A percentile compares a stretch with the other conserved stretches of the same genome.
Evolutionary conservation across 1,140 invertebrate species (phyloP).

Genomic region (Drosophila busckii): DNA sequence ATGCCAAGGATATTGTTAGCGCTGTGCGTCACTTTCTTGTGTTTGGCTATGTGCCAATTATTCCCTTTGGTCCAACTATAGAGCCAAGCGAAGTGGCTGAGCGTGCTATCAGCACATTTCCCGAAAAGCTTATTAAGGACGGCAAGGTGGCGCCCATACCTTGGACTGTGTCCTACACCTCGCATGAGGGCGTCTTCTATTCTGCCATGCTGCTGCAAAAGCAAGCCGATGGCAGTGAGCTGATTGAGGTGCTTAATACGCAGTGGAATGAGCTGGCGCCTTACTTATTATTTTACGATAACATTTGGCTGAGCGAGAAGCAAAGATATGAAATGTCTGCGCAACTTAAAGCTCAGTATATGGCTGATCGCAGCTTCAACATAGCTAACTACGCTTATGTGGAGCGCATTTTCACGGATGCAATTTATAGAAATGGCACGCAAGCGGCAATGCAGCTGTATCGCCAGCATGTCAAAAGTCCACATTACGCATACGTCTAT

Average conservation of each 20-base stretch:
- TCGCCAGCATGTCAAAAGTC: conserved; percentile 1
- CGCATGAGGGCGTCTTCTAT: conserved; percentile 81
- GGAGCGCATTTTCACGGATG: conserved; percentile 21
- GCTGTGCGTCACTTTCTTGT: conserved; percentile 32
- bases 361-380: conserved; percentile 24
- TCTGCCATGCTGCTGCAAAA: conserved; percentile 62
- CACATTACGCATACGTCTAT: conserved; percentile 34
- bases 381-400: conserved; percentile 26
- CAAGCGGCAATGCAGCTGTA: conserved; percentile 19
- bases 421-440: conserved; percentile 24
- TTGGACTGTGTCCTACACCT: conserved; percentile 79
- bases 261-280: conserved; percentile 34
- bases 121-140: conserved; percentile 76
- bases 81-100: conserved; percentile 59
- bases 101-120: conserved; percentile 78
- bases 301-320: background rate
- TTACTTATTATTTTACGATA: conserved; percentile 25
- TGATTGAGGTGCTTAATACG: conserved; percentile 7
- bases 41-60: conserved; percentile 81
- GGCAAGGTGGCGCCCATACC: conserved; percentile 79
- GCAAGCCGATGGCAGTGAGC: conserved; percentile 2
- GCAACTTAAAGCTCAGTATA: conserved; percentile 20
- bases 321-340: conserved; percentile 7
- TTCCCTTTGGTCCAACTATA: conserved; percentile 81
- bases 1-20: conserved; percentile 58